Conservation (phyloP, 2,888 invertebrate species). For the Leptothorax acervorum region DNA sequence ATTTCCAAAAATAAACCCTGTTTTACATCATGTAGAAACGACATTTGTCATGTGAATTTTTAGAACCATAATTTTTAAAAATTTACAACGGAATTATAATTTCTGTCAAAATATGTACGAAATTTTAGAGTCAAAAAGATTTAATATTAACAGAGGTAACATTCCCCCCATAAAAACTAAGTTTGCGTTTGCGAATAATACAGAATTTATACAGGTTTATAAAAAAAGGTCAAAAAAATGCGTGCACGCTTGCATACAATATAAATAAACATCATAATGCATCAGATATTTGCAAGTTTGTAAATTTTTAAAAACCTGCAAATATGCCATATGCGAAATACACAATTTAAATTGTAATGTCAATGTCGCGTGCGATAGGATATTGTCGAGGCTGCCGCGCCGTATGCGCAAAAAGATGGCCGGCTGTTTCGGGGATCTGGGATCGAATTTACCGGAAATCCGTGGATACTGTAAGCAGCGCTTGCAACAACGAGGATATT, state of each 20-base stretch:
- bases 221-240: too few relatives aligned
- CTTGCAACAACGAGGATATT: slow-evolving; percentile 17
- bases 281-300: not conserved
- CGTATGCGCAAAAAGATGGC: not conserved
- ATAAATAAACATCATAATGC: not conserved
- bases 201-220: not conserved
- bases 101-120: not conserved
- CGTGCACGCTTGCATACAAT: too few relatives aligned
- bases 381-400: too few relatives aligned
- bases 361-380: not conserved
- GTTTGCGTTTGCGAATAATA: not conserved
- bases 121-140: not conserved
- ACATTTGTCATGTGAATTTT: not conserved
- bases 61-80: not conserved
- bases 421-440: not conserved
- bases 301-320: not conserved
- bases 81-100: not conserved
- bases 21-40: not conserved
- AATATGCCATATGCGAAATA: not conserved
- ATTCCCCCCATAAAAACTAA: not conserved
- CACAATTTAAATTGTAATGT: not conserved
- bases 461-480: not conserved
- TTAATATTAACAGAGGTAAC: not conserved
- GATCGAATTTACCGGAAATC: slow-evolving; percentile 11
- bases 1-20: not conserved